A percentile compares a stretch with the other conserved stretches of the same genome.
Conservation (phyloP, 1,140 invertebrate species). For the Procambarus virginalis region DNA sequence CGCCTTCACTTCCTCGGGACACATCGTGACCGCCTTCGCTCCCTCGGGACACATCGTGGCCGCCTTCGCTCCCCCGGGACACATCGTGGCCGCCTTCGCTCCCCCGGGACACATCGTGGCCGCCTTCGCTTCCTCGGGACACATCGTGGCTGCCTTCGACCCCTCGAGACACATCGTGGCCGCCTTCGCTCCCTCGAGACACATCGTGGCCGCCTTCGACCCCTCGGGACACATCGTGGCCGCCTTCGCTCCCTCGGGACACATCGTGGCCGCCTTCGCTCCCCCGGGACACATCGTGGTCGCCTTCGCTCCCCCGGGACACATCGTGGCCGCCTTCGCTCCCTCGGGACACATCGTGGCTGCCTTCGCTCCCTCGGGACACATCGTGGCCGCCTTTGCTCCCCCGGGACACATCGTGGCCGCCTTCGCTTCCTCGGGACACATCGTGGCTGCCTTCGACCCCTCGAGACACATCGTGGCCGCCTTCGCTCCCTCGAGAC, state of each 20-base stretch:
- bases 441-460: no score
- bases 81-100: neutral
- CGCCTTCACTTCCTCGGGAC: neutral
- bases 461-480: no score
- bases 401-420: no score
- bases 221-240: neutral
- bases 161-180: no score
- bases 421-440: no score
- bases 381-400: no score
- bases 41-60: no score
- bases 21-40: neutral
- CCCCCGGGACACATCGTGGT: neutral
- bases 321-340: neutral
- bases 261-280: neutral
- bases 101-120: no score
- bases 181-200: neutral
- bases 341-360: no score
- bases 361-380: no score
- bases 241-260: neutral
- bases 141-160: neutral
- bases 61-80: neutral
- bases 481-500: no score
- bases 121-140: neutral
- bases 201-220: neutral
- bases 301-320: neutral